Evolutionary conservation across 1,140 invertebrate genomes (phyloP), one percentile per base, ranked within the genome.

Genomic region (Notospermus geniculatus): DNA sequence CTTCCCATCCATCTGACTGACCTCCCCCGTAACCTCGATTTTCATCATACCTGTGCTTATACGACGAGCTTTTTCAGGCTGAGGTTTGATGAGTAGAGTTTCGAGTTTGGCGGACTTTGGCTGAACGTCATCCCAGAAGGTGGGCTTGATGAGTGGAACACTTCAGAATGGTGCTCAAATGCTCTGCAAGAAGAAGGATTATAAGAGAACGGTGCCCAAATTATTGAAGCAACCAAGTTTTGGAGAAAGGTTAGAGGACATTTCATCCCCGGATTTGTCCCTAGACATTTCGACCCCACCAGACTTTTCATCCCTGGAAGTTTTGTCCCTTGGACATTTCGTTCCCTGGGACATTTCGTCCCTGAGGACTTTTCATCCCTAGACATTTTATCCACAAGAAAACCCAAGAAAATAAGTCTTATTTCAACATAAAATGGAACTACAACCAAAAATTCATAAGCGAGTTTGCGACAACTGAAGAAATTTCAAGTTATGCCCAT

Each of bases 11-110:
- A 50, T 5, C 4, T 50, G 46, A 27, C 46, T 50, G 46, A 50
- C 46, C 46, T 50, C 65, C 28, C 67, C 65, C 1, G 65, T 60
- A 76, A 75, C 62, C 46, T 80, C 79, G 17, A 68, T 72, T 52
- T 73, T 73, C 70, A 81, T 80, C 63, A 77, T 76, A 15, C 78
- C 76, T 2, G 81, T 79, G 66, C 80, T 83, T 50, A 83, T 80
- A 36, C 80, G 71, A 0, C 81, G 57, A 62, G 67, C 19, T 67
- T 72, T 50, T 19, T 57, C 54, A 30, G 61, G 54, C 43, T 57
- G 43, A 22, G 60, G 58, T 50, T 25, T 30, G 25, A 60, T 55
- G 25, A 62, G 41, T 15, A 55, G n/a, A 55, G 46, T n/a, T 32
- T 25, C 23, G 41, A 28, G 19, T 30, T 46, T 39, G 58, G 64